phyloP scores from a whole-genome alignment of 2,113 vertebrate genomes.

The Zosterops japonicus region DNA sequence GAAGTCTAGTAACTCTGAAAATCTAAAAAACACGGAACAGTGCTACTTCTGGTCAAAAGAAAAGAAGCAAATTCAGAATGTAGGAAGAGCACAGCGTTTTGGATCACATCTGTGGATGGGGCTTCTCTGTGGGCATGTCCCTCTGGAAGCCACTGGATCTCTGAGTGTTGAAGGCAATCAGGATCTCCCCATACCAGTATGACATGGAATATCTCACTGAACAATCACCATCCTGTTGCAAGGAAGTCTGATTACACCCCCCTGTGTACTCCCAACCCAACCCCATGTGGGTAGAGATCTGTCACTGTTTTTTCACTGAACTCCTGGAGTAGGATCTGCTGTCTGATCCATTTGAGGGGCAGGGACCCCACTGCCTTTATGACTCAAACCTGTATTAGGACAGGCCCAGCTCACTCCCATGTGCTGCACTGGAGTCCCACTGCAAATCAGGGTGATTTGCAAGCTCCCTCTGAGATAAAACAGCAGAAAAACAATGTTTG shows the following conservation, averaged over 20 bases:
- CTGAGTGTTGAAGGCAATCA: neutral
- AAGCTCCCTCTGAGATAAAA: neutral
- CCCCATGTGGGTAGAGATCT: neutral
- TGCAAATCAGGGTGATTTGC: neutral
- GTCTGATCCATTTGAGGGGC: neutral
- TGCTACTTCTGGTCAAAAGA: neutral
- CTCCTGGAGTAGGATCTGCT: neutral
- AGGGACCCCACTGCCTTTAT: neutral
- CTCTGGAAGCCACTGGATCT: neutral
- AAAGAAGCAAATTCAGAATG: neutral
- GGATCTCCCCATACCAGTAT: neutral
- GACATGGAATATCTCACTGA: neutral
- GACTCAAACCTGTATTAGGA: neutral
- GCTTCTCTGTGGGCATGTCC: neutral
- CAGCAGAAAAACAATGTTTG: neutral
- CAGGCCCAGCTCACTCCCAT: neutral
- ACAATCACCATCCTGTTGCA: neutral
- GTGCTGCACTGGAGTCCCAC: neutral
- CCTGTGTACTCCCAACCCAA: neutral
- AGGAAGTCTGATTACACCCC: neutral
- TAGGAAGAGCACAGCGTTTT: neutral
- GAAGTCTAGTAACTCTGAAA: neutral
- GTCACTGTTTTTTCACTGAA: neutral
- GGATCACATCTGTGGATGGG: neutral
- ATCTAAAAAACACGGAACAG: neutral